Percentiles rank a stretch among this genome's conserved stretches.
Conservation (phyloP, 1,140 invertebrate genomes). For the Heliconius eleuchia region DNA sequence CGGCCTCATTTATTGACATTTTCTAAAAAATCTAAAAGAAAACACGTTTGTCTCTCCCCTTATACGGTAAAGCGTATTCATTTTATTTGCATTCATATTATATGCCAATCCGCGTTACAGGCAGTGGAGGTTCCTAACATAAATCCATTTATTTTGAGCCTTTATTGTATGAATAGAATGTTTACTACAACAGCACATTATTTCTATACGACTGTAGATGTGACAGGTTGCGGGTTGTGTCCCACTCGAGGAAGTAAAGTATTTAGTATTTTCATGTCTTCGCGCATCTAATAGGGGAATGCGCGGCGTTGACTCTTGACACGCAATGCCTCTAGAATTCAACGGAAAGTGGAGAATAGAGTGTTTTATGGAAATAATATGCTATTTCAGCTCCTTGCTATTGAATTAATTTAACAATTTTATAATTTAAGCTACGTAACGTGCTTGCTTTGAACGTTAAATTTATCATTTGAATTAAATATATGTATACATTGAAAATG, state of each 20-base stretch:
- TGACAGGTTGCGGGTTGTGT: no score
- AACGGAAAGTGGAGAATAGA: no score
- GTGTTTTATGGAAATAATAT: neutral
- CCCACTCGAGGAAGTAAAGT: no score
- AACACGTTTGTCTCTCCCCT: neutral
- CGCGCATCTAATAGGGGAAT: no score
- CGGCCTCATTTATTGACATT: neutral
- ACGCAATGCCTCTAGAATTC: neutral
- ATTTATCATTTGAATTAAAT: no score
- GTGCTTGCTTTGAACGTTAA: no score
- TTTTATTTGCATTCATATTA: slow-evolving; percentile 17
- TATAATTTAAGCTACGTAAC: no score
- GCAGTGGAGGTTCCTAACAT: neutral
- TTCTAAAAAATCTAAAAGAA: neutral
- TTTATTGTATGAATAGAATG: neutral
- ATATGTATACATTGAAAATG: no score
- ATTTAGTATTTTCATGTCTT: no score
- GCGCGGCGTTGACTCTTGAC: no score
- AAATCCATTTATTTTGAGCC: neutral
- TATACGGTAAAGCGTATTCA: neutral
- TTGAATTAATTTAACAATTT: no score
- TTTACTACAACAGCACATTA: neutral
- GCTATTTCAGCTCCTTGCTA: no score
- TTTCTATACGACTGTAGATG: neutral
- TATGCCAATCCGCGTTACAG: neutral